These are phyloP conservation scores for Ypsolopha sequella DNA, from an alignment of 2,888 invertebrate species.

Conservation along the genomic window DNA sequence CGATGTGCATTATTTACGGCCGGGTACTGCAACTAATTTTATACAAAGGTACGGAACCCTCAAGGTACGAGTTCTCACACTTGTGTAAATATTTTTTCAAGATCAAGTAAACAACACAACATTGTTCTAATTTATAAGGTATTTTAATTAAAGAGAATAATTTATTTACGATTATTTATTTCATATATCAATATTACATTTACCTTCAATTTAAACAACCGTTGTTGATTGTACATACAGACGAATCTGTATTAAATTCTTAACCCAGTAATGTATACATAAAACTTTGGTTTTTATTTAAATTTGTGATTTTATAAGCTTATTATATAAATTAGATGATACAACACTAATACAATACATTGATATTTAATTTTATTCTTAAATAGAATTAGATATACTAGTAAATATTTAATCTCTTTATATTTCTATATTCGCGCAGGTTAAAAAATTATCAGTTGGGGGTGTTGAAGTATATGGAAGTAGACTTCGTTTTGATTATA, in stretches of 20 bases:
- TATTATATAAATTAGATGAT: conserved; percentile 10
- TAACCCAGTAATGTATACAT: conserved; percentile 6
- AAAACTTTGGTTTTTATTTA: conserved; percentile 21
- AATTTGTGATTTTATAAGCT: conserved; percentile 12
- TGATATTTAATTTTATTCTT: conserved; percentile 32
- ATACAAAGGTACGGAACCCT: too few relatives aligned
- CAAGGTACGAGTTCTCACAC: too few relatives aligned
- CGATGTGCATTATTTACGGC: too few relatives aligned
- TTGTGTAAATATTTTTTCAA: too few relatives aligned
- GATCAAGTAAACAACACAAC: too few relatives aligned
- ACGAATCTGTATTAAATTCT: not conserved
- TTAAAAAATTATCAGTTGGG: not conserved
- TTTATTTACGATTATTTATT: conserved; percentile 52
- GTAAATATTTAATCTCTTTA: conserved; percentile 41
- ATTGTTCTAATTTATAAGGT: not conserved
- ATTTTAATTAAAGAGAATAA: not conserved
- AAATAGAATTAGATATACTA: conserved; percentile 19
- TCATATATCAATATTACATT: conserved; percentile 41
- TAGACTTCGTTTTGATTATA: conserved; percentile 15
- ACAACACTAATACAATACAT: conserved; percentile 29
- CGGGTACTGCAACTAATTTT: too few relatives aligned
- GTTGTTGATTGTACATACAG: conserved; percentile 14
- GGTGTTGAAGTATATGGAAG: not conserved
- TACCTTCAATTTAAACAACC: conserved; percentile 32
- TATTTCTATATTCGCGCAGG: conserved; percentile 23